Evolutionary conservation across 1,140 invertebrate species (phyloP).

Genomic region (Eupeodes corollae): DNA sequence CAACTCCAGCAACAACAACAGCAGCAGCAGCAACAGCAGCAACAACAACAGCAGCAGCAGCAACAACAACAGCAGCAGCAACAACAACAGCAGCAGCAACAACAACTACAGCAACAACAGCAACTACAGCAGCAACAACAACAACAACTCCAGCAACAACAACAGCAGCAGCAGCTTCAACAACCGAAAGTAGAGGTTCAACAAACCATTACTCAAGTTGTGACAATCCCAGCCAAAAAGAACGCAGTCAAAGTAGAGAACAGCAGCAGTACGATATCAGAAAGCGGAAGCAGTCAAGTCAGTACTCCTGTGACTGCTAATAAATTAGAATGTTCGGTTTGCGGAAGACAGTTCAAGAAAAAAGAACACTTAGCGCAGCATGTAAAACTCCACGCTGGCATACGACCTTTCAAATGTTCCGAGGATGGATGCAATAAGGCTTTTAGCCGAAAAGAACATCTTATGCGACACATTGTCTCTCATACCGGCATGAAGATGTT

Average conservation of each 20-base stretch:
- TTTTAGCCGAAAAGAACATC: slow-evolving; percentile 60
- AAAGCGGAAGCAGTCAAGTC: background rate
- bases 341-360: slow-evolving; percentile 58
- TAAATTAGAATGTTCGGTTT: slow-evolving; percentile 37
- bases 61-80: background rate
- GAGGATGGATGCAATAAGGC: slow-evolving; percentile 52
- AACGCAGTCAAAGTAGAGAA: background rate
- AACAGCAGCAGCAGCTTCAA: background rate
- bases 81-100: background rate
- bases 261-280: background rate
- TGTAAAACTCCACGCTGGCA: slow-evolving; percentile 57
- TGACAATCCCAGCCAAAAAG: background rate
- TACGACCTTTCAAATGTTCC: slow-evolving; percentile 49
- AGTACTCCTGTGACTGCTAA: background rate
- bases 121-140: slow-evolving; percentile 1
- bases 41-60: slow-evolving; percentile 2
- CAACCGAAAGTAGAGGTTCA: background rate
- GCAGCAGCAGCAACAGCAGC: slow-evolving; percentile 3
- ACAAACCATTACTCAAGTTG: background rate
- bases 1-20: slow-evolving; percentile 5
- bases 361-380: slow-evolving; percentile 64
- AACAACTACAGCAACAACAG: background rate
- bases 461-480: slow-evolving; percentile 57
- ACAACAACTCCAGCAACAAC: background rate
- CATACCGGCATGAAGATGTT: slow-evolving; percentile 66